Evolutionary conservation across 2,888 invertebrate species (phyloP), one percentile per base, ranked within the genome.

Genomic region (Conchocele bisecta): DNA sequence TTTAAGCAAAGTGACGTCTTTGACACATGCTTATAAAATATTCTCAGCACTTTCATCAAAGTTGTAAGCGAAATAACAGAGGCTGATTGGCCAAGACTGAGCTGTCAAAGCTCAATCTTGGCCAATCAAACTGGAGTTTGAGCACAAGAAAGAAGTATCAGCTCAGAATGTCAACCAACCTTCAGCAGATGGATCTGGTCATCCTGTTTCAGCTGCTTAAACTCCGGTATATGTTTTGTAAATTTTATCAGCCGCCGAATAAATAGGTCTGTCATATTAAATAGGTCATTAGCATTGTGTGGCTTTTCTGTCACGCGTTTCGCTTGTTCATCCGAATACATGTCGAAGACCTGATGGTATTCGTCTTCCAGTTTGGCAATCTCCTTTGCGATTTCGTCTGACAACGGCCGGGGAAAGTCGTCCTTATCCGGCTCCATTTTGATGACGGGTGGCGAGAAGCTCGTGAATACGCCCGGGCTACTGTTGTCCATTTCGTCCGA

Each of bases 181-280:
- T 97, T 97, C 4, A 97, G 91, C 17, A 97, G 92, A 44, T 94
- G 94, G 60, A 96, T 94, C 92, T 98, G 98, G 91, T 98, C 98
- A 85, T 97, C 96, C 87, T 97, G 96, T 88, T 97, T 96, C 94
- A 98, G 95, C 87, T 95, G 95, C 91, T 96, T 96, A 91, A 98
- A 98, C 0, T 96, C 96, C 87, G 89, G 91, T 63, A 94, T 90
- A 81, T 91, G 91, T 83, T 93, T 93, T 9, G 93, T 92, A 92
- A 93, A 93, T 81, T 92, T 92, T 59, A 94, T 93, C 20, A 93
- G 90, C 59, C 98, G 93, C 68, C 97, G 92, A 82, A 98, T 97
- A 61, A 88, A 89, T 58, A 86, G 82, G 57, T 88, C 87, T 22
- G 88, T 88, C 83, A 88, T 83, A 73, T 87, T 88, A 71, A 87